phyloP scores from a whole-genome alignment of 2,797 vertebrate species.

The Nyctibius grandis region DNA sequence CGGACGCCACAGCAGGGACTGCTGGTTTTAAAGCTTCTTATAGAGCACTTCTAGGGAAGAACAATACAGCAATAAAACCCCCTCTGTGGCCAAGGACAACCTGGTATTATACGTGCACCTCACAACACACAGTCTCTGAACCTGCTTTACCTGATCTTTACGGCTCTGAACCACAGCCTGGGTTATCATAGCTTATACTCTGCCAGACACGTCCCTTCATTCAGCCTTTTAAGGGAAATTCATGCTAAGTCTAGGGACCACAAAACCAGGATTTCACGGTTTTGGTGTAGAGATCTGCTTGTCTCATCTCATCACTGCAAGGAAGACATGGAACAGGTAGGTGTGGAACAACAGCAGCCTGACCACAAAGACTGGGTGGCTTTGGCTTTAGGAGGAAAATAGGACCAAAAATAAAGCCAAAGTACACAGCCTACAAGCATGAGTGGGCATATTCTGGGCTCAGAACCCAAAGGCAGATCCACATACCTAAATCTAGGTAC shows the following conservation, averaged over 20 bases:
- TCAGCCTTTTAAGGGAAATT: background rate
- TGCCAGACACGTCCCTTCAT: background rate
- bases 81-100: background rate
- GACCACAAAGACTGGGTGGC: background rate
- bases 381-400: background rate
- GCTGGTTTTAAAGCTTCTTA: background rate
- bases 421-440: background rate
- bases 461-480: background rate
- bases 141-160: constrained; percentile 1
- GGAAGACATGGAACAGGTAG: background rate
- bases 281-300: background rate
- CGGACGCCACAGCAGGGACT: rapidly evolving
- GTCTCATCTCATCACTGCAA: background rate
- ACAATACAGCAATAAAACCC: background rate
- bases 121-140: background rate
- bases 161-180: background rate
- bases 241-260: background rate
- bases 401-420: background rate
- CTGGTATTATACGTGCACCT: background rate
- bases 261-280: background rate
- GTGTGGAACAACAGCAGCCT: background rate
- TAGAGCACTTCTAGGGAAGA: background rate
- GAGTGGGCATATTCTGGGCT: background rate
- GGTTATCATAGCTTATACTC: background rate
- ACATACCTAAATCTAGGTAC: background rate